Base-by-base conservation (phyloP, 2,888 invertebrate genomes). In the Desoria tigrina region DNA sequence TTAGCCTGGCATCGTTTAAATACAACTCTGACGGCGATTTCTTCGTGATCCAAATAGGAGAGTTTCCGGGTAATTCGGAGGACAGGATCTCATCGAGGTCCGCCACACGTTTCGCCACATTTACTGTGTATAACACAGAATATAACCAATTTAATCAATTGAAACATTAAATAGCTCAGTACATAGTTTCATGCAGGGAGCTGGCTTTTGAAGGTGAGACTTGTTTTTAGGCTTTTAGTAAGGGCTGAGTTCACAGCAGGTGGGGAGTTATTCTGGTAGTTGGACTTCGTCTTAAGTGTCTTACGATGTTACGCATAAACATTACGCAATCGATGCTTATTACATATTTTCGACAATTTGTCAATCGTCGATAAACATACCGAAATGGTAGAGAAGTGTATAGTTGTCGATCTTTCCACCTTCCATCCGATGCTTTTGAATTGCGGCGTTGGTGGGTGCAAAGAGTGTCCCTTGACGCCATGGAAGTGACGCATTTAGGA, bases 381-480 rank as follows among this genome's bases (percentile, higher is more conserved):
- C 66, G 55, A 74, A 71, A 69, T 76, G 76, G 62, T 76, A 76
- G 45, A 68, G 63, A 50, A 76, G 66, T 18, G 71, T 73, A 61
- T 70, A 69, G 68, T 73, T 73, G 63, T 73, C 73, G 60, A 74
- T 65, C 63, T 70, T 71, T 49, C 72, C 74, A 49, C 61, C 69
- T 57, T 57, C 51, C 26, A 51, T 85, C 69, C 83, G 84, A 80
- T 86, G 87, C 69, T 86, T 85, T 81, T 90, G 89, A 82, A 93
- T 92, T 65, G 93, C 93, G 74, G 87, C 85, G 81, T 94, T 92
- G 71, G 90, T 91, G 11, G 93, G 93, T 61, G 92, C 93, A 78
- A 94, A 94, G 66, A 94, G 83, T n/a, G 93, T 93, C 78, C 90
- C 86, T 78, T 88, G 86, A 71, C 90, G 86, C 79, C 86, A 85